Base-by-base conservation (phyloP, 2,797 vertebrate genomes). In the Acanthurus leucopareius region DNA sequence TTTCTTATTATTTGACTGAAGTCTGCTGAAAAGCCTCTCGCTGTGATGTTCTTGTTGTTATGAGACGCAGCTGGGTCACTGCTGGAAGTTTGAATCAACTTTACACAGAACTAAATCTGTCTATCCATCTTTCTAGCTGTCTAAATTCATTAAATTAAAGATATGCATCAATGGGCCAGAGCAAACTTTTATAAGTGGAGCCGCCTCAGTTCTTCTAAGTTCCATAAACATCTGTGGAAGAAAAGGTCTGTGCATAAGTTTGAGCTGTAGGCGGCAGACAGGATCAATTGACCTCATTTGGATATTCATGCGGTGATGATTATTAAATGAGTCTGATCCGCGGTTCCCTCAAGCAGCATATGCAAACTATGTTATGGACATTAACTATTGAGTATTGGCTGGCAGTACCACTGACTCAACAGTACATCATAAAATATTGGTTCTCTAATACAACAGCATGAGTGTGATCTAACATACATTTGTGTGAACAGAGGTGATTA, bases 241-340 rank as follows among this genome's bases (percentile, higher is more conserved):
- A 61, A 64, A 59, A 48, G 42, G 48, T 68, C 48, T 73, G 25
- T 57, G 48, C 74, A 53, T 53, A 62, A 38, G 51, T 82, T 65
- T 75, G 35, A 38, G 70, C 77, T 68, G 20, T 11, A 59, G 68
- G 76, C 72, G 38, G 82, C 75, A 69, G 84, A 73, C 80, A 10
- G 48, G 75, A 89, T 89, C 66, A 80, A 73, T 87, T 68, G 3
- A 40, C 63, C 74, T 85, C 20, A 79, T 86, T 83, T 88, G 68
- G 44, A 77, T 82, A 85, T 83, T 85, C 56, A 77, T 85, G 59
- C 77, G 65, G 25, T 66, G 69, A 47, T 69, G 57, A 82, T 79
- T 77, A 87, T 86, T 80, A 65, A 51, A 73, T 53, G 66, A 79
- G 56, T 51, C 59, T 47, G 38, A 76, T 74, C 67, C 78, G 64